phyloP scores from a whole-genome alignment of 2,888 invertebrate species.

The Fragum whitleyi region DNA sequence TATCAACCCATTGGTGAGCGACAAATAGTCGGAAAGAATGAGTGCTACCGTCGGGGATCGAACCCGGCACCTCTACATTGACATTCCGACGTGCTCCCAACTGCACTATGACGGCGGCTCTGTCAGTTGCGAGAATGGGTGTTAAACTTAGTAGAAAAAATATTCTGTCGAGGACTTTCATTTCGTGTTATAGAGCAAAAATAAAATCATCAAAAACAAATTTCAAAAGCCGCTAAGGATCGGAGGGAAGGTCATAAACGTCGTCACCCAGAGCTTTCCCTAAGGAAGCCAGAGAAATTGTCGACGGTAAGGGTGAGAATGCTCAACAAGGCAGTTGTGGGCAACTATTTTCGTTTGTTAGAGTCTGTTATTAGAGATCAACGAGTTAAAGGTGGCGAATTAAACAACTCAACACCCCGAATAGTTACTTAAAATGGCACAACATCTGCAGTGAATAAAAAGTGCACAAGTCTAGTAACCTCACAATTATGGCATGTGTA shows the following conservation, averaged over 20 bases:
- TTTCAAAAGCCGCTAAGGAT: constrained; percentile 45
- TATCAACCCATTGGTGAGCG: too few relatives aligned
- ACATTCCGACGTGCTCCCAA: too few relatives aligned
- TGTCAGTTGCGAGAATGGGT: constrained; percentile 12
- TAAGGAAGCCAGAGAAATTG: constrained; percentile 50
- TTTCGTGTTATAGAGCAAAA: constrained; percentile 15
- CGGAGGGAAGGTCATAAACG: constrained; percentile 45
- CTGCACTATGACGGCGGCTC: too few relatives aligned
- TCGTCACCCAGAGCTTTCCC: constrained; percentile 35
- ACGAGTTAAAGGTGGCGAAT: neutral
- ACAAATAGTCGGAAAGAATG: too few relatives aligned
- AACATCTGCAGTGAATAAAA: too few relatives aligned
- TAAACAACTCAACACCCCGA: constrained; percentile 22
- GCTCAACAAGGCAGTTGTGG: constrained; percentile 21
- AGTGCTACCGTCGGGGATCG: too few relatives aligned
- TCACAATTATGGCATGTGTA: too few relatives aligned
- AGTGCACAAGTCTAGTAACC: too few relatives aligned
- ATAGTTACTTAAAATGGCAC: constrained; percentile 31
- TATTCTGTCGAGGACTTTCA: neutral
- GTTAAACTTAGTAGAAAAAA: constrained; percentile 27
- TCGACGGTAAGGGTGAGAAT: constrained; percentile 41
- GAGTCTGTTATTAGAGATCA: constrained; percentile 20
- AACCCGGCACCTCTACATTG: too few relatives aligned
- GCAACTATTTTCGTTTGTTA: constrained; percentile 32
- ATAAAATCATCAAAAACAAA: constrained; percentile 18